Evolutionary conservation across 2,888 invertebrate species (phyloP).

Genomic region (Drosophila melanosoma): DNA sequence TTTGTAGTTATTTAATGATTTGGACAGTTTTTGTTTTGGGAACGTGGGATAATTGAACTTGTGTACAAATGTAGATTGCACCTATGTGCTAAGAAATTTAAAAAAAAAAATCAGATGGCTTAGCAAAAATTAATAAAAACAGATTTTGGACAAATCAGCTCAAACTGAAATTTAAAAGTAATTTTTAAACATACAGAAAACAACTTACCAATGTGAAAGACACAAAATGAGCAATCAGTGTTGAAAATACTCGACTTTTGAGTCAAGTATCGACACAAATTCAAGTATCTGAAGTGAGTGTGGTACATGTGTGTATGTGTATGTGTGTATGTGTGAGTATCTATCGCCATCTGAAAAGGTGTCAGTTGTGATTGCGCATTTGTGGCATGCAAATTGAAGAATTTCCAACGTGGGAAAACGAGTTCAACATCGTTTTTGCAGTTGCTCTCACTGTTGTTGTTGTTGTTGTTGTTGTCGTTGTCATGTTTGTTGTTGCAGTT

Average conservation of each 20-base stretch:
- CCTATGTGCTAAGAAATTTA: not conserved
- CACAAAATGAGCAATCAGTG: slow-evolving; percentile 18
- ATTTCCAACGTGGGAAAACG: slow-evolving; percentile 81
- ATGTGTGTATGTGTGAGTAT: slow-evolving; percentile 30
- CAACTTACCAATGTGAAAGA: not conserved
- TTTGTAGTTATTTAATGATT: slow-evolving; percentile 50
- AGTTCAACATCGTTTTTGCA: slow-evolving; percentile 56
- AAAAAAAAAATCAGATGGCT: not conserved
- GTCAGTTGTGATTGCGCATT: slow-evolving; percentile 74
- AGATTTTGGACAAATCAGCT: not conserved
- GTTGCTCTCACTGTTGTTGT: slow-evolving; percentile 39
- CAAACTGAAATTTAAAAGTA: not conserved
- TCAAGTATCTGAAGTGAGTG: slow-evolving; percentile 51
- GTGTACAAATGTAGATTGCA: slow-evolving; percentile 8
- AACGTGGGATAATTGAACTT: slow-evolving; percentile 67
- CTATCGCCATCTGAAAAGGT: slow-evolving; percentile 58
- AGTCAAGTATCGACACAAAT: slow-evolving; percentile 29
- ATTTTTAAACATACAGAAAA: not conserved
- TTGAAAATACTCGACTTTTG: slow-evolving; percentile 30
- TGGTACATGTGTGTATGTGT: slow-evolving; percentile 6
- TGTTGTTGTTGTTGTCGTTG: slow-evolving; percentile 19
- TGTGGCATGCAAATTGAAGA: slow-evolving; percentile 79
- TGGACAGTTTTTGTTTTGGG: slow-evolving; percentile 48
- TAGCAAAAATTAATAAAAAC: not conserved
- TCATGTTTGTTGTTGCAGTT: not conserved